Percentiles rank a stretch among this genome's conserved stretches.
Conservation (phyloP, 2,113 vertebrate genomes). For the Garra rufa region DNA sequence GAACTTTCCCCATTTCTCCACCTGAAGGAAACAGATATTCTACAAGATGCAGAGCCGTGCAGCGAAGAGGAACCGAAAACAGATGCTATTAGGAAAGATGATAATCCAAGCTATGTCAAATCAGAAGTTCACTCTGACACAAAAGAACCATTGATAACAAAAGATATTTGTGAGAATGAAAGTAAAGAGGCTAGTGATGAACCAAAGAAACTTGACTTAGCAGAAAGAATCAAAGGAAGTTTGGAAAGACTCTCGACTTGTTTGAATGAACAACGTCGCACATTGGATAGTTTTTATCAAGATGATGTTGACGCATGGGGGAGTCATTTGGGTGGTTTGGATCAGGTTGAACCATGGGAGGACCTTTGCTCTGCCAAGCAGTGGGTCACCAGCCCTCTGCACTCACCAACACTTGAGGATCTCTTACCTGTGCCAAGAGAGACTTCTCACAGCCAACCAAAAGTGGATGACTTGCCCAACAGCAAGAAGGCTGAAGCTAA, state of each 20-base stretch:
- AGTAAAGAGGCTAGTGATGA: constrained; percentile 42
- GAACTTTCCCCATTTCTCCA: constrained; percentile 45
- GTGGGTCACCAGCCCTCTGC: constrained; percentile 97
- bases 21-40: constrained; percentile 62
- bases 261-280: constrained; percentile 69
- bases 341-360: constrained; percentile 93
- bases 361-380: constrained; percentile 81
- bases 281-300: constrained; percentile 74
- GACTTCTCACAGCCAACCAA: too few species aligned
- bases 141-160: constrained; percentile 48
- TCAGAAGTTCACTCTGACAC: neutral
- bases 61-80: neutral
- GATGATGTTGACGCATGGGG: constrained; percentile 82
- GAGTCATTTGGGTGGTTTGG: constrained; percentile 81
- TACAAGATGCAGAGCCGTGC: constrained; percentile 55
- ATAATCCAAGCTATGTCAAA: constrained; percentile 19
- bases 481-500: neutral
- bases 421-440: constrained; percentile 70
- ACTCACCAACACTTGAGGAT: constrained; percentile 88
- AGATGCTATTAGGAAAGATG: neutral
- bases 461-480: neutral
- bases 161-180: constrained; percentile 36
- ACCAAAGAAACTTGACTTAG: constrained; percentile 45
- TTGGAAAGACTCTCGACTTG: constrained; percentile 65
- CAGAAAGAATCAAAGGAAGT: constrained; percentile 50